Conservation (phyloP, 2,797 vertebrate genomes). For the Oophaga sylvatica region DNA sequence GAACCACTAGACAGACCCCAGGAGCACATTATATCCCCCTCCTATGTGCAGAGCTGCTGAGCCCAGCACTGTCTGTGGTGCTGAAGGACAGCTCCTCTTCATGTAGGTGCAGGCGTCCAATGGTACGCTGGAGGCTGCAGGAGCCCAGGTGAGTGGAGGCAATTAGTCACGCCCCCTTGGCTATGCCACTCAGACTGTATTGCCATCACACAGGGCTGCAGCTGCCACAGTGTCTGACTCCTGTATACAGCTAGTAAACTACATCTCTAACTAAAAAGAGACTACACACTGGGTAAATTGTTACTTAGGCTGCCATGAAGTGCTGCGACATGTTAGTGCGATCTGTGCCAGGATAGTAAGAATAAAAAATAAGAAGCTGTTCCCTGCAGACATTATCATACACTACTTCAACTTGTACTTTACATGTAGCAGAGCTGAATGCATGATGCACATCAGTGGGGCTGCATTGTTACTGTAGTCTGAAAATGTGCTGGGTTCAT, state of each 20-base stretch:
- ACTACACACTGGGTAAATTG: background rate
- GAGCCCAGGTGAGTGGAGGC: background rate
- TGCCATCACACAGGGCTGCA: background rate
- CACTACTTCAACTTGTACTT: background rate
- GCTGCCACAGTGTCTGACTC: background rate
- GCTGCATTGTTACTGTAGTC: background rate
- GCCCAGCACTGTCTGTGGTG: background rate
- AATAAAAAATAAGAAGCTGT: background rate
- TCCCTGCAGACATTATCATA: background rate
- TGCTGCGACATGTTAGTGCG: background rate
- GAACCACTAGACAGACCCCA: background rate
- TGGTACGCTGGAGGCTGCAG: background rate
- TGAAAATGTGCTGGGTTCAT: background rate
- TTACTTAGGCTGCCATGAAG: background rate
- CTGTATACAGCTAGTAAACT: background rate
- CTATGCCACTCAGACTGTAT: background rate
- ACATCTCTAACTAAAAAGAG: background rate
- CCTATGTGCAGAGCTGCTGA: background rate
- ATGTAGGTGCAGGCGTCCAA: background rate
- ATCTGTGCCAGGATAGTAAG: background rate
- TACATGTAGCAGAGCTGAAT: background rate
- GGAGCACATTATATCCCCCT: background rate
- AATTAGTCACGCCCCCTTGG: background rate
- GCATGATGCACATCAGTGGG: background rate
- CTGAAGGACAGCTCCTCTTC: slow-evolving; percentile 17